A percentile compares a stretch with the other conserved stretches of the same genome.
Evolutionary conservation across 2,113 vertebrate genomes (phyloP).

Genomic region (Nansenia antarctica): DNA sequence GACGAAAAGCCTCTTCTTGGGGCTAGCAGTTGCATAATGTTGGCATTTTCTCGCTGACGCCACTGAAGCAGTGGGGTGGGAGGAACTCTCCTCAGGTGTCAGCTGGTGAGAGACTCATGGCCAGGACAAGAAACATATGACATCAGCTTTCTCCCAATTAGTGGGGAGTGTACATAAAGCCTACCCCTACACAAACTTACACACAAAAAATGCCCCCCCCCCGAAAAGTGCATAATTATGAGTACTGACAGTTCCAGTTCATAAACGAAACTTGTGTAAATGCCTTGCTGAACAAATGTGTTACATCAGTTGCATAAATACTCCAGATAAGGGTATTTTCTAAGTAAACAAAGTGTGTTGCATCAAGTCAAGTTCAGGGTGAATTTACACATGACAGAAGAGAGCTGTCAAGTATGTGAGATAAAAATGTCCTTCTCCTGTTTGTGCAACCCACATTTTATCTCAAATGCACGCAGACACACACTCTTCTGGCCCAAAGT

Average conservation of each 20-base stretch:
- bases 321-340: conserved; percentile 2
- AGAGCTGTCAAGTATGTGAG: background rate
- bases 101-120: conserved; percentile 5
- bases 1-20: conserved; percentile 18
- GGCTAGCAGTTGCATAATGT: conserved; percentile 41
- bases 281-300: background rate
- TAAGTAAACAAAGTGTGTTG: conserved; percentile 8
- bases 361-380: background rate
- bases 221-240: background rate
- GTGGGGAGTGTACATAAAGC: too few relatives aligned
- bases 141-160: background rate
- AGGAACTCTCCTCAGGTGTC: conserved; percentile 37
- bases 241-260: background rate
- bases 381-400: conserved; percentile 6
- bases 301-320: background rate
- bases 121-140: background rate
- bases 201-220: background rate
- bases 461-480: background rate
- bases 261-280: background rate
- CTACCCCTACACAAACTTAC: background rate
- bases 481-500: background rate
- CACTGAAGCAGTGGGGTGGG: conserved; percentile 9
- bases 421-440: background rate
- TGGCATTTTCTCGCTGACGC: conserved; percentile 46
- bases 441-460: background rate